phyloP scores from a whole-genome alignment of 2,113 vertebrate genomes.

The Heterocephalus glaber region DNA sequence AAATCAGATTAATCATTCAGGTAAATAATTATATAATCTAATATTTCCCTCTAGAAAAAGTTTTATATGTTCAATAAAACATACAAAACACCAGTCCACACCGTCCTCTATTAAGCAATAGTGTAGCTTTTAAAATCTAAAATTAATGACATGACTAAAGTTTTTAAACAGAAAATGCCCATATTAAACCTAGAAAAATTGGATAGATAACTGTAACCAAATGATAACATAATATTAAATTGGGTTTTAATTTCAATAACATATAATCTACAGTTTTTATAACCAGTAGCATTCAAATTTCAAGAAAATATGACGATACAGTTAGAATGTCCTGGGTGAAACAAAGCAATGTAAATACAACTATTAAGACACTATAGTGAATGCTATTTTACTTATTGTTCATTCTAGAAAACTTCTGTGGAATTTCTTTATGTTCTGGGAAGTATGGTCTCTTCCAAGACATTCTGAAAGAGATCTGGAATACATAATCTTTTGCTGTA shows the following conservation, averaged over 20 bases:
- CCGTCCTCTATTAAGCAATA: constrained; percentile 40
- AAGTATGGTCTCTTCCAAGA: neutral
- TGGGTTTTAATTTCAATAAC: constrained; percentile 50
- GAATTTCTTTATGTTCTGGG: neutral
- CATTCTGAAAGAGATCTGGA: neutral
- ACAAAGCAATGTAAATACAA: neutral
- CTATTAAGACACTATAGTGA: neutral
- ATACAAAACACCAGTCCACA: neutral
- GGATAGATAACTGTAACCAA: neutral
- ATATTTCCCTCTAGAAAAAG: neutral
- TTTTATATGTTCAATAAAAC: neutral
- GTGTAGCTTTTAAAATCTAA: constrained; percentile 27
- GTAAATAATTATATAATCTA: neutral
- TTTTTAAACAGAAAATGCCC: constrained; percentile 41
- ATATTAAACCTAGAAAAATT: constrained; percentile 15
- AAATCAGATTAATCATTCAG: neutral
- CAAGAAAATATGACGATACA: neutral
- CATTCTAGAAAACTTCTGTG: neutral
- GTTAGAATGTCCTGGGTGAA: neutral
- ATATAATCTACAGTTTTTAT: constrained; percentile 11
- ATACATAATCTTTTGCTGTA: neutral
- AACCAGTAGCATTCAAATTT: neutral
- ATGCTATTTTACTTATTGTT: neutral
- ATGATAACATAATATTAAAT: constrained; percentile 29
- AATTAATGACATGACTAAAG: constrained; percentile 58